phyloP scores from a whole-genome alignment of 2,888 invertebrate species.

The Deilephila elpenor region DNA sequence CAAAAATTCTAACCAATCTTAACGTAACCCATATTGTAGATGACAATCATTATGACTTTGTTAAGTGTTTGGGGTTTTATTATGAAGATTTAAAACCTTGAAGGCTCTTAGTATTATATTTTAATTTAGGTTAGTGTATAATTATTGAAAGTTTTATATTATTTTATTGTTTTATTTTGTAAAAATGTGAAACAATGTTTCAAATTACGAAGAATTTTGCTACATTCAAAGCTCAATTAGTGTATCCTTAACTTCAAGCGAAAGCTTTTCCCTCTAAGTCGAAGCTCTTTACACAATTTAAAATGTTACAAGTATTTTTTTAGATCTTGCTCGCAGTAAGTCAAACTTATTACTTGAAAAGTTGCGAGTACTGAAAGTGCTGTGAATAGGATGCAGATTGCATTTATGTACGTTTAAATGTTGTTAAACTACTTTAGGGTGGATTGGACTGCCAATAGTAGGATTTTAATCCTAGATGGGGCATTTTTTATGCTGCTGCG shows the following conservation, averaged over 20 bases:
- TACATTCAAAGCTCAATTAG: background rate
- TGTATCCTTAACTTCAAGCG: background rate
- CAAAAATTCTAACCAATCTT: no score
- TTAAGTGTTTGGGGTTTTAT: no score
- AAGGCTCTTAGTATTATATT: no score
- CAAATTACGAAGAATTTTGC: background rate
- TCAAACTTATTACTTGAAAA: constrained; percentile 2
- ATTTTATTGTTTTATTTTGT: no score
- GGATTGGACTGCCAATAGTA: no score
- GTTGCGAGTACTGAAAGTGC: background rate
- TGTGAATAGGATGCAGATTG: background rate
- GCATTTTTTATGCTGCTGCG: no score
- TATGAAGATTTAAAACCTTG: no score
- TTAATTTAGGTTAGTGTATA: no score
- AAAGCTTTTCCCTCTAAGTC: background rate
- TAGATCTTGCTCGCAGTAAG: background rate
- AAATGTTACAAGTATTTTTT: background rate
- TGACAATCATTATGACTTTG: no score
- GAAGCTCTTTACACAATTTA: background rate
- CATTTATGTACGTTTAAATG: background rate
- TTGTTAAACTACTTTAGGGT: background rate
- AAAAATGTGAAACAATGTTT: background rate
- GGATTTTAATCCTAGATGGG: no score
- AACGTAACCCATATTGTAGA: no score
- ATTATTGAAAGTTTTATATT: no score